Conservation (phyloP, 23 tunicate genomes). For the Phallusia fumigata region DNA sequence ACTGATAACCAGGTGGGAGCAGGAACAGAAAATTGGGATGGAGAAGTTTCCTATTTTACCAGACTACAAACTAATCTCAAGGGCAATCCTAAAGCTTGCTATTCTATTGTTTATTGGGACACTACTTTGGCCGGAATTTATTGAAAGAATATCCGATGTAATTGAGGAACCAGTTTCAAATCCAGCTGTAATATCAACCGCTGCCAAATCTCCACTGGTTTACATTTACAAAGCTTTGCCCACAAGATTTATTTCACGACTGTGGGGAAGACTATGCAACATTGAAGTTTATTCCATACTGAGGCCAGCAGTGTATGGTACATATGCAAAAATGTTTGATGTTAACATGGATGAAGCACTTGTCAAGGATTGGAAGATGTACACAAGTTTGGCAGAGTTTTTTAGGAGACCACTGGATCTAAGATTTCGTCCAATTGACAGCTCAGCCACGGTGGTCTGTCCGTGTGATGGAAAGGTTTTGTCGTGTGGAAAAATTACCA, state of each 20-base stretch:
- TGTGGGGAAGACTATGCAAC: constrained; percentile 46
- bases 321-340: constrained; percentile 39
- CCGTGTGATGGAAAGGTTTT: constrained; percentile 89
- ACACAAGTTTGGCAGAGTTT: constrained; percentile 60
- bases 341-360: constrained; percentile 86
- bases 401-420: constrained; percentile 77
- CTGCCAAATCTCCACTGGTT: constrained; percentile 17
- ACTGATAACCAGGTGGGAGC: constrained; percentile 22
- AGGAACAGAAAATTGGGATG: constrained; percentile 37
- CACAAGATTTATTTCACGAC: constrained; percentile 57
- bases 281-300: not conserved
- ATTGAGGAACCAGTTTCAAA: constrained; percentile 17
- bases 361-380: constrained; percentile 47
- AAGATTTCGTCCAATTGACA: constrained; percentile 56
- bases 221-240: constrained; percentile 46
- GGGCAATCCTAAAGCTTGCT: not conserved
- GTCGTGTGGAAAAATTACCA: constrained; percentile 37
- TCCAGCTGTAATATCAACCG: not conserved
- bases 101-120: not conserved
- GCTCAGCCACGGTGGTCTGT: constrained; percentile 36
- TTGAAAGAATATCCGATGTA: constrained; percentile 12
- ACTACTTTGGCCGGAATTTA: constrained; percentile 33
- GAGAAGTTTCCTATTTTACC: constrained; percentile 32
- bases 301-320: constrained; percentile 16
- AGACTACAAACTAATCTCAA: constrained; percentile 36